Base-by-base conservation (phyloP, 2,797 vertebrate genomes). In the Premnoplex brunnescens region DNA sequence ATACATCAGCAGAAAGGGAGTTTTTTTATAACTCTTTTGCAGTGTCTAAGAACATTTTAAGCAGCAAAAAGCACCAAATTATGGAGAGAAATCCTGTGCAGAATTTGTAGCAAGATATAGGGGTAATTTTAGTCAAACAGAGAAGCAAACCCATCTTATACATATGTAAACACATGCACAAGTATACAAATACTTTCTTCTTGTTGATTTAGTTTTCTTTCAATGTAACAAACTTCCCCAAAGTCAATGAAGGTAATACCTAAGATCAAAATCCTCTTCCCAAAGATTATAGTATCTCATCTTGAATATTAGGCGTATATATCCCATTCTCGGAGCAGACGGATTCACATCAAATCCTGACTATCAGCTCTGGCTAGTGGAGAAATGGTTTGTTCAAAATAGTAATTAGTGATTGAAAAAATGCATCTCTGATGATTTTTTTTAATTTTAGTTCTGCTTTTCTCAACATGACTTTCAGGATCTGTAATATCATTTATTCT, bases 121-220 rank as follows among this genome's bases (percentile, higher is more conserved):
- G 49, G 5, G 30, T 30, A 56, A 39, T 46, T 54, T 49, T 72
- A 77, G 8, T 49, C 73, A 56, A 43, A 54, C 3, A 36, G n/a
- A 10, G 15, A 18, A 51, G 6, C 17, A 78, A 89, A 69, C 2
- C 12, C 19, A 15, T 51, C 2, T 75, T 28, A 44, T 15, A 34
- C 2, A 9, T n/a, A 7, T 0, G 0, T n/a, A 62, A 46, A n/a
- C 9, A 59, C 0, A 1, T 20, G 22, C 28, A 48, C 7, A 67
- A 48, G 4, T 48, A 34, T 10, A 26, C 14, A 59, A 72, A 48
- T 17, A 28, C 3, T 2, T 48, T 59, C 74, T 78, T 32, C 22
- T 56, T 78, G 11, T 48, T 56, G 2, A 0, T 39, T 69, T 74
- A 72, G 2, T 39, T 44, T 82, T 18, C 24, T 83, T 14, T 89